phyloP scores from a whole-genome alignment of 2,797 vertebrate species.

The Poeciliopsis turneri region DNA sequence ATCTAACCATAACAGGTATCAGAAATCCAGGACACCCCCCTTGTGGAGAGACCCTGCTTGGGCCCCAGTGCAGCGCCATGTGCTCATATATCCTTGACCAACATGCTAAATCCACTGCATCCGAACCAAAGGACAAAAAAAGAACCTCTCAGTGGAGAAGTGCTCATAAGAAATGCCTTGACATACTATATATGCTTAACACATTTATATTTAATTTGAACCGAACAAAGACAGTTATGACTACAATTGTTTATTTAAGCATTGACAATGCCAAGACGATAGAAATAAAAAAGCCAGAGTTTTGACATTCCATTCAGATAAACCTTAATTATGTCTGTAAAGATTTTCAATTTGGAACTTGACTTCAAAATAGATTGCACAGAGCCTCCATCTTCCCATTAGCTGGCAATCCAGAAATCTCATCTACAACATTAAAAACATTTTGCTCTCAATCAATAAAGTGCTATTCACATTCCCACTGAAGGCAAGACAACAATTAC shows the following conservation, averaged over 20 bases:
- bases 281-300: constrained; percentile 64
- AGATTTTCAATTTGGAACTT: constrained; percentile 86
- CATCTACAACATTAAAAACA: constrained; percentile 88
- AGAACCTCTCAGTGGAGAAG: constrained; percentile 18
- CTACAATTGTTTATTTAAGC: constrained; percentile 63
- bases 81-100: constrained; percentile 59
- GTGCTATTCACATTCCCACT: constrained; percentile 79
- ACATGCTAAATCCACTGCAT: constrained; percentile 43
- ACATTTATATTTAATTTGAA: constrained; percentile 66
- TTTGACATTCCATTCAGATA: constrained; percentile 81
- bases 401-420: constrained; percentile 84
- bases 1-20: constrained; percentile 34
- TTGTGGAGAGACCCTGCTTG: constrained; percentile 44
- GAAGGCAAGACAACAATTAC: constrained; percentile 79
- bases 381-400: constrained; percentile 81
- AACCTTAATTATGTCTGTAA: constrained; percentile 83
- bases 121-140: constrained; percentile 40
- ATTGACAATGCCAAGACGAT: constrained; percentile 31
- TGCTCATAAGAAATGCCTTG: not conserved
- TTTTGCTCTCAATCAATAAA: constrained; percentile 85
- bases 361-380: constrained; percentile 85
- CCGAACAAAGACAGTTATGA: constrained; percentile 44
- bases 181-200: constrained; percentile 24
- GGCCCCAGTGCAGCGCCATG: constrained; percentile 35
- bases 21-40: constrained; percentile 68